Evolutionary conservation across 2,888 invertebrate species (phyloP), one percentile per base, ranked within the genome.

Genomic region (Scaptomyza reducta): DNA sequence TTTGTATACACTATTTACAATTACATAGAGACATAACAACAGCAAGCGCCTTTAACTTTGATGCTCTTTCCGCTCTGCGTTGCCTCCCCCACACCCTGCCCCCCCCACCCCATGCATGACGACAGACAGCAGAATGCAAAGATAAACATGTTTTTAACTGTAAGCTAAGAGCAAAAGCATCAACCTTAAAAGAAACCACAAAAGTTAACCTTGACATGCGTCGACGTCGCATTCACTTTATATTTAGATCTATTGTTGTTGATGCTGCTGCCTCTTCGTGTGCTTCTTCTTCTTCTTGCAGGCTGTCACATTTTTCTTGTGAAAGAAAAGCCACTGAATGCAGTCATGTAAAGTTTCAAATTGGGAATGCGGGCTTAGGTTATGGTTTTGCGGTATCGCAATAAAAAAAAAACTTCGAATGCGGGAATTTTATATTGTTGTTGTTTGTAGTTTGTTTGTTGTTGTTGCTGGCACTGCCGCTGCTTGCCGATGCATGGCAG

Each of bases 131-230:
- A 44, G 38, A 54, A 41, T 40, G 56, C 47, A 83, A 83, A 74
- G 66, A 73, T 67, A 84, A 87, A 87, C 82, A 73, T 56, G 72
- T 67, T 62, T 87, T 77, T 59, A 64, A 73, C 78, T 70, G 58
- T 6, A 67, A 81, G 51, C 54, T 56, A 42, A 68, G 55, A 61
- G 13, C 16, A 35, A 55, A 33, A 54, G 38, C 60, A 60, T 54
- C 42, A 57, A 40, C 3, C 6, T 27, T 50, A 58, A 58, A 74
- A 50, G 49, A 35, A 54, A 53, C 55, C 45, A 41, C 70, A 22
- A 70, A 60, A 41, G 25, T 61, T 66, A 57, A 42, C 60, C 71
- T 27, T 65, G 35, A 61, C 47, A 29, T 53, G 33, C 47, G 40
- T 27, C 54, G 38, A 31, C 59, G 31, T 38, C 18, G 29, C 14